These are phyloP conservation scores for Netelia inedita DNA, from an alignment of 2,888 invertebrate genomes.

Conservation along the genomic window DNA sequence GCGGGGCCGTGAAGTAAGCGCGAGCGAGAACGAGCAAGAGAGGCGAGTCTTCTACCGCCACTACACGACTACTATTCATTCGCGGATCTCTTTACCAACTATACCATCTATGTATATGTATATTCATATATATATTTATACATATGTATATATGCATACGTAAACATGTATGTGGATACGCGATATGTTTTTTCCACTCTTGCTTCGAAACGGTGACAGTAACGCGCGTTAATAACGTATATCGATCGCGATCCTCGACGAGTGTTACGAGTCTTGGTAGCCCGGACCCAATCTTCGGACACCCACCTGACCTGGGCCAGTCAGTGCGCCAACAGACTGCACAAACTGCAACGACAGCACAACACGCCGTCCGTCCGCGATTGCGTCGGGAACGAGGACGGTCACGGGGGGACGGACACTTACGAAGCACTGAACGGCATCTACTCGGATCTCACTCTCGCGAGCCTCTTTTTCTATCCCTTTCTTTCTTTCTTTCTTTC, in stretches of 20 bases:
- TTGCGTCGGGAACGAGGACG: conserved; percentile 67
- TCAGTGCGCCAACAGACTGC: conserved; percentile 44
- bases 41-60: conserved; percentile 39
- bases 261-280: conserved; percentile 1
- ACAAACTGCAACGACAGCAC: conserved; percentile 58
- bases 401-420: conserved; percentile 69
- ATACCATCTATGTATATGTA: neutral
- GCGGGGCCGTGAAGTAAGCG: conserved; percentile 25
- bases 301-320: conserved; percentile 57
- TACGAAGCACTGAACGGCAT: conserved; percentile 64
- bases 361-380: conserved; percentile 65
- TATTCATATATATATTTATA: neutral
- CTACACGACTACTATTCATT: conserved; percentile 38
- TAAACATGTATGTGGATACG: no score
- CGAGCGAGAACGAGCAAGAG: conserved; percentile 49
- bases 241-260: neutral
- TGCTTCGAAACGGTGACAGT: no score
- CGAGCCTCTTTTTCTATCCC: conserved; percentile 49
- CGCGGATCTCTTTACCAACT: conserved; percentile 18
- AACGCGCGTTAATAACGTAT: no score
- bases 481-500: conserved; percentile 54
- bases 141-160: neutral
- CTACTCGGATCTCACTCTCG: conserved; percentile 49
- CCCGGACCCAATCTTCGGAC: conserved; percentile 39
- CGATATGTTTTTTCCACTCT: no score